phyloP scores from a whole-genome alignment of 53 echinoderm and acorn worm genomes.

The Henricia sp. region DNA sequence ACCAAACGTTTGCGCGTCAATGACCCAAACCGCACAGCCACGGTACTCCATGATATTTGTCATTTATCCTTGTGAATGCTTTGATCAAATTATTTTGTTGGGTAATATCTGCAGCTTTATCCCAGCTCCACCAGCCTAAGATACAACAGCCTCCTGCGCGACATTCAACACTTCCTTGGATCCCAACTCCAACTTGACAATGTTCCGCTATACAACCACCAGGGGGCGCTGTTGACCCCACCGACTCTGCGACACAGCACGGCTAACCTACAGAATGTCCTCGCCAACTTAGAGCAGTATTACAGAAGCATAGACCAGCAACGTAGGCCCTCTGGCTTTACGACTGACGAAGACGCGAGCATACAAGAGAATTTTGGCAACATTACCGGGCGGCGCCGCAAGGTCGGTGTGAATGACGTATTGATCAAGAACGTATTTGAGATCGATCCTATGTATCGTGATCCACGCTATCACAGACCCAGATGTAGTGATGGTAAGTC shows the following conservation, averaged over 20 bases:
- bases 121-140: conserved; percentile 74
- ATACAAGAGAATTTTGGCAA: conserved; percentile 26
- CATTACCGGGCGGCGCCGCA: not conserved
- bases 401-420: not conserved
- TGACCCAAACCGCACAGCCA: too few species aligned
- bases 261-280: conserved; percentile 71
- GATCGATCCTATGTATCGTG: conserved; percentile 57
- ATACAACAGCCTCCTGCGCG: conserved; percentile 75
- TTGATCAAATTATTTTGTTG: not conserved
- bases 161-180: conserved; percentile 66
- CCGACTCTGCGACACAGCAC: conserved; percentile 66
- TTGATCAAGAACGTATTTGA: conserved; percentile 75
- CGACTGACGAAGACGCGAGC: not conserved
- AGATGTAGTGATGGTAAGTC: conserved; percentile 84
- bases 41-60: too few species aligned
- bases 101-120: conserved; percentile 64
- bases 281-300: conserved; percentile 67
- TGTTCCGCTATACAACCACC: conserved; percentile 45
- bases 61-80: too few species aligned
- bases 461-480: conserved; percentile 67
- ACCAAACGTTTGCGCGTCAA: too few species aligned
- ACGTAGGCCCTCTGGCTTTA: not conserved
- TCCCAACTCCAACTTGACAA: conserved; percentile 58
- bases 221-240: conserved; percentile 57
- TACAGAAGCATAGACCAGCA: conserved; percentile 34